Evolutionary conservation across 2,113 vertebrate species (phyloP), one percentile per base, ranked within the genome.

Genomic region (Sander vitreus): DNA sequence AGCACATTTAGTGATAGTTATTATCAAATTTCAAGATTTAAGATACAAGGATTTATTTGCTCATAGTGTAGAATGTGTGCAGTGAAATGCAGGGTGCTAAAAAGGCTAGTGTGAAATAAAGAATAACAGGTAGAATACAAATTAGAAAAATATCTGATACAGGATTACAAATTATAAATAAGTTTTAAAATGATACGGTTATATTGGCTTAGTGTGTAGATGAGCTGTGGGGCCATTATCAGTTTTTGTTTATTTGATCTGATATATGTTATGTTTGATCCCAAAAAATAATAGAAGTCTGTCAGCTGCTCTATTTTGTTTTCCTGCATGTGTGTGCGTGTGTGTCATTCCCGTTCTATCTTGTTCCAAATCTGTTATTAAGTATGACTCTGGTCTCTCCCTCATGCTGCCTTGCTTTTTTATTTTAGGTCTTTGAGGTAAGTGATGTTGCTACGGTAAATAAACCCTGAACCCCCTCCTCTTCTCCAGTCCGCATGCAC

Each of bases 401-500:
- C 86, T 92, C 96, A 96, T 94, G 97, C 97, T 95, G 96, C 94
- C 96, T 94, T 94, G 92, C 93, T 95, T 80, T 95, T 96, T 96
- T 96, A 95, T 96, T 96, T 96, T 95, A 99, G 97, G 98, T 99
- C 82, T 98, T 97, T 0, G 98, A 99, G 98, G 97, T 99, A 96
- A 99, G 98, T 96, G 58, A 50, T 76, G 83, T 84, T 82, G 76
- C 69, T 51, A 60, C 27, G 70, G 21, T 81, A 87, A 81, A n/a
- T 68, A 72, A 76, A 27, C 58, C 67, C 30, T n/a, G 57, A 69
- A 10, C 15, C 25, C 55, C 25, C 64, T 33, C 59, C 68, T 12
- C 53, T 11, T 65, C 43, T 53, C 19, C 50, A 51, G 33, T 30
- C 59, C 80, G 72, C 86, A 83, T 88, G 83, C 58, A 27, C 62